These are phyloP conservation scores for Lycorma delicatula DNA, from an alignment of 1,140 invertebrate genomes.

Conservation along the genomic window DNA sequence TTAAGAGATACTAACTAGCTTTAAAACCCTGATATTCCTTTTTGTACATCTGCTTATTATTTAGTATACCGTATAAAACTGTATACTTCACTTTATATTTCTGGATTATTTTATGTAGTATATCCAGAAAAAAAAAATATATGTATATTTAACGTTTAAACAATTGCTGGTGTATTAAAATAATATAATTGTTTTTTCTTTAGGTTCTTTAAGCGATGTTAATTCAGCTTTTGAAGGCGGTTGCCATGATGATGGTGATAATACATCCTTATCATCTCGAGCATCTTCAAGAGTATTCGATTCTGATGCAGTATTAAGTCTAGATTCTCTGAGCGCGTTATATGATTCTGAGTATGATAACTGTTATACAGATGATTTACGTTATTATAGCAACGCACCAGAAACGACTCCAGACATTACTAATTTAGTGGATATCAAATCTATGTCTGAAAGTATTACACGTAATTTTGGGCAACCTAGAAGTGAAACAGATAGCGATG, in stretches of 20 bases:
- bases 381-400: slow-evolving; percentile 11
- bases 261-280: slow-evolving; percentile 65
- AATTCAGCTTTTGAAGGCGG: slow-evolving; percentile 64
- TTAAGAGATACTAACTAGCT: no score
- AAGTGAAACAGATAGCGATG: slow-evolving; percentile 53
- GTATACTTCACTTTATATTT: not conserved
- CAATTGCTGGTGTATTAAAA: not conserved
- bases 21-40: not conserved
- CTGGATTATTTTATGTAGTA: no score
- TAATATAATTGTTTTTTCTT: slow-evolving; percentile 10
- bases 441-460: slow-evolving; percentile 64
- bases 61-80: not conserved
- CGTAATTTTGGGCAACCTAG: slow-evolving; percentile 61
- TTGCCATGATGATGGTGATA: slow-evolving; percentile 44
- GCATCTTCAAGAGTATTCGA: slow-evolving; percentile 69
- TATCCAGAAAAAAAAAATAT: not conserved
- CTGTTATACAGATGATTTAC: slow-evolving; percentile 42
- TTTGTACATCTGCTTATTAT: not conserved
- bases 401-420: slow-evolving; percentile 48
- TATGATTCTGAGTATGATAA: slow-evolving; percentile 79
- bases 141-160: not conserved
- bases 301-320: slow-evolving; percentile 60
- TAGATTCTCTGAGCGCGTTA: slow-evolving; percentile 68
- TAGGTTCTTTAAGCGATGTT: slow-evolving; percentile 68
- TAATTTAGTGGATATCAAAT: slow-evolving; percentile 64